Percentiles rank a stretch among this genome's conserved stretches.
These are phyloP conservation scores for Zaprionus nigranus DNA, from an alignment of 1,140 invertebrate species.

Conservation along the genomic window DNA sequence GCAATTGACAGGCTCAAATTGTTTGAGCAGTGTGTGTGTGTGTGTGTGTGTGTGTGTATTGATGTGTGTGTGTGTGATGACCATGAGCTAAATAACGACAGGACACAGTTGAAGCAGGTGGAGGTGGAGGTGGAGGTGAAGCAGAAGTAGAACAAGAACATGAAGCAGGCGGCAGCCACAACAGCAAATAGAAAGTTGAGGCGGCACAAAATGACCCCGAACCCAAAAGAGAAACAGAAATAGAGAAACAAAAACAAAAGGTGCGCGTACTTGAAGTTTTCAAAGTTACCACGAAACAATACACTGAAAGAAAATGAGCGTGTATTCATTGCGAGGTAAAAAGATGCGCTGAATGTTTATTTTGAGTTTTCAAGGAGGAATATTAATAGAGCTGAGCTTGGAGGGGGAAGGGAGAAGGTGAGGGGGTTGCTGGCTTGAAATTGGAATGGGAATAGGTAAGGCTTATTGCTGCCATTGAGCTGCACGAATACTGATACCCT, in stretches of 20 bases:
- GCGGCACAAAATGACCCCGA: conserved; percentile 73
- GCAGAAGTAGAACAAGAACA: background rate
- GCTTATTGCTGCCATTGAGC: background rate
- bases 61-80: conserved; percentile 48
- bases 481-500: background rate
- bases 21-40: conserved; percentile 15
- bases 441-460: too few species aligned
- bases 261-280: conserved; percentile 55
- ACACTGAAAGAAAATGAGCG: background rate
- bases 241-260: conserved; percentile 66
- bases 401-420: background rate
- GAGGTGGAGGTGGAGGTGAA: background rate
- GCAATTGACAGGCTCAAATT: conserved; percentile 64
- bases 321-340: background rate
- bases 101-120: conserved; percentile 1
- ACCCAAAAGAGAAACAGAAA: conserved; percentile 27
- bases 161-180: conserved; percentile 13
- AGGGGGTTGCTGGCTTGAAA: too few species aligned
- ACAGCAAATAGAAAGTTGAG: conserved; percentile 62
- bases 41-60: conserved; percentile 22
- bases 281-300: conserved; percentile 25
- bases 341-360: background rate
- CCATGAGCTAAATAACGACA: conserved; percentile 75
- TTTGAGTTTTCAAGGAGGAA: background rate
- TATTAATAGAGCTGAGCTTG: background rate